These are phyloP conservation scores for Eulemur rubriventer DNA, from an alignment of 2,797 vertebrate genomes.

Conservation along the genomic window DNA sequence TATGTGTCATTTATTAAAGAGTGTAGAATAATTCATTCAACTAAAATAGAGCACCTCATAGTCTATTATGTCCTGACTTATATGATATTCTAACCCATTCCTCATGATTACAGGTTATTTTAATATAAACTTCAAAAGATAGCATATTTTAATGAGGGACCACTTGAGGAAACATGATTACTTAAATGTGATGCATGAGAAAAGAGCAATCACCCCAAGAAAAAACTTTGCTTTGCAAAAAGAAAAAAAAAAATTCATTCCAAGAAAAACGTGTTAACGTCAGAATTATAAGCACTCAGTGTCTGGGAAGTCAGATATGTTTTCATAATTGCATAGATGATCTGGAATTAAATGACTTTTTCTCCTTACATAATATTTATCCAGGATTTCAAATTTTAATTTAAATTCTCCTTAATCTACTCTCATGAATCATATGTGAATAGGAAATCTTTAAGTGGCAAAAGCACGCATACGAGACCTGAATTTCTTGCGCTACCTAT, in stretches of 20 bases:
- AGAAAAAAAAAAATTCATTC: constrained; percentile 18
- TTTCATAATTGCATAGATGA: neutral
- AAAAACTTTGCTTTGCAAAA: neutral
- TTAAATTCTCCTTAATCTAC: neutral
- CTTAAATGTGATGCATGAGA: neutral
- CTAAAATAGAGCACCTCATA: neutral
- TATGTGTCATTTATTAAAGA: neutral
- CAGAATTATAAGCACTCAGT: constrained; percentile 43
- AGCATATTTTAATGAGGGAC: neutral
- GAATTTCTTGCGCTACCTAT: neutral
- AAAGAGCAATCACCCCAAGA: neutral
- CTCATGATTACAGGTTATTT: neutral
- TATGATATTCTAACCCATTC: neutral
- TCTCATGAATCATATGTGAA: rapidly evolving
- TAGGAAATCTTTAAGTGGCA: neutral
- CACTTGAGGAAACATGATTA: constrained; percentile 24
- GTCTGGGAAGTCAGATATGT: neutral
- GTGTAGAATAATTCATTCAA: constrained; percentile 20
- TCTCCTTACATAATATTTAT: neutral
- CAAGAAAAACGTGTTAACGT: neutral
- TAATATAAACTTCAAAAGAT: neutral
- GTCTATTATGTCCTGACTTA: neutral
- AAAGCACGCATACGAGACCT: neutral
- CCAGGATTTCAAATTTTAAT: constrained; percentile 11
- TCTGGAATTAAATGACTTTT: neutral